Base-by-base conservation (phyloP, 30 jellyfish, hydroid and myxozoan species). In the Aurelia sp. region DNA sequence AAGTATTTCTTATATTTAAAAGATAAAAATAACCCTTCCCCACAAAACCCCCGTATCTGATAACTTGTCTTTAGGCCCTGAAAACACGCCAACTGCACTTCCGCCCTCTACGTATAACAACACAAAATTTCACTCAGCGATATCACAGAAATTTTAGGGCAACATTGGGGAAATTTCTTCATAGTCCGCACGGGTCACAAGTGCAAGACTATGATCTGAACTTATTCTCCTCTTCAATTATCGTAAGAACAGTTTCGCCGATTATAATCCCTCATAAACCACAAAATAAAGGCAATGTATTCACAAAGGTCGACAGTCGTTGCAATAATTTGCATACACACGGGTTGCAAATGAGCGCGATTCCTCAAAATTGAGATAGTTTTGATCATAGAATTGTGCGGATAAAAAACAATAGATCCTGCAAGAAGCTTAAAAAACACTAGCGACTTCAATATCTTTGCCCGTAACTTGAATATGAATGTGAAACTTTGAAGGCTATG, bases 1-100 rank as follows among this genome's bases (percentile, higher is more conserved):
- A 7, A 44, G 10, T 7, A 44, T 64, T 21, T 17, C 6, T 64
- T 64, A 17, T 6, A 44, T 4, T 13, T 21, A 7, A 64, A 22
- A 23, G n/a, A n/a, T n/a, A n/a, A 3, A 41, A 69, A 31, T 69
- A 21, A 51, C 64, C 15, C 17, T 47, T 63, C 18, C n/a, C 53
- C 75, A 75, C 60, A 37, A 61, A 7, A 31, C 92, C 92, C 92
- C 92, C 92, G 86, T 78, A 41, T n/a, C 2, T 17, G 13, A 33
- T 11, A 27, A 62, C 66, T 58, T 82, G 86, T 82, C 82, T 69
- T 53, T 82, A 82, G 92, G 92, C 92, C 92, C 74, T 70, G 71
- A 68, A 75, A 82, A 82, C 86, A 82, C 85, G 92, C 92, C 92
- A 82, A 69, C 82, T 68, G 74, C 66, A 71, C 92, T 82, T 82